Evolutionary conservation across 2,888 invertebrate genomes (phyloP), one percentile per base, ranked within the genome.

Genomic region (Tenthredo mesomela): DNA sequence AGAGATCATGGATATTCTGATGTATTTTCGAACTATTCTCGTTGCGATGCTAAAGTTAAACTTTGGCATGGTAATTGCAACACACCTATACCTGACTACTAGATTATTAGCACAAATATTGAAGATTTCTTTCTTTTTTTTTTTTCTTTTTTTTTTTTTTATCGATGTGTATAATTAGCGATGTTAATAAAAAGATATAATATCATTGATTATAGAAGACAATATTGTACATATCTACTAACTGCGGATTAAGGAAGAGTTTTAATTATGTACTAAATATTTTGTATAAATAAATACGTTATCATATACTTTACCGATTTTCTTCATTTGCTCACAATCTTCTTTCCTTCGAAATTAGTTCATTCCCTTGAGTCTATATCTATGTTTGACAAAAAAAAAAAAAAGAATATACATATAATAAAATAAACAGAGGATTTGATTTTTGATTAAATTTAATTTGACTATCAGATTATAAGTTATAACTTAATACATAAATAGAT

Each of bases 61-160:
- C 93, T 97, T 71, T 96, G 96, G 92, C 97, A 97, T 92, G 96
- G 96, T 12, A 97, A 97, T 93, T 96, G 97, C 91, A 95, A 96
- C 92, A 95, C 96, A n/a, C 94, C 94, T 67, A 95, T 97, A 89
- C 96, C 96, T 33, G 89, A 92, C 15, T 87, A 92, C 73, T 92
- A 87, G 40, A 3, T n/a, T 37, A 25, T 25, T 29, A 67, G 67
- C 18, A 1, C 18, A 33, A n/a, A n/a, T n/a, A n/a, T n/a, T n/a
- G n/a, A n/a, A n/a, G n/a, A n/a, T n/a, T n/a, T n/a, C n/a, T n/a
- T n/a, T n/a, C n/a, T n/a, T n/a, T n/a, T n/a, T n/a, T n/a, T n/a
- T n/a, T n/a, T n/a, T n/a, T n/a, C n/a, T n/a, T n/a, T n/a, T n/a
- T n/a, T n/a, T n/a, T n/a, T n/a, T n/a, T n/a, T n/a, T n/a, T n/a